Percentiles rank a stretch among this genome's conserved stretches.
phyloP scores from a whole-genome alignment of 1,140 invertebrate genomes.

The Drosophila obscura region DNA sequence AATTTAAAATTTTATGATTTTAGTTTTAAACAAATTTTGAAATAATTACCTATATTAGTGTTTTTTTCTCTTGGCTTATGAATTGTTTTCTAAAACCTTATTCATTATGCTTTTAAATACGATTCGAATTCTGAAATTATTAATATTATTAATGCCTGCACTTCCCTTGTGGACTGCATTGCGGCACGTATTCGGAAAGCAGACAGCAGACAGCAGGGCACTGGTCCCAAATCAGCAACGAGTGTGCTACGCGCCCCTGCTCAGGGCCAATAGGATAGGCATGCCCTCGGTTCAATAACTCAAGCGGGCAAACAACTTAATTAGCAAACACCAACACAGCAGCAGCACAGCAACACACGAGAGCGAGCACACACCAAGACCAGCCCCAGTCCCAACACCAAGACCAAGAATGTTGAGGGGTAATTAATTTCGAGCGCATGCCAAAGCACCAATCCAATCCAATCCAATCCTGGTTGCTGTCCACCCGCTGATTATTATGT shows the following conservation, averaged over 20 bases:
- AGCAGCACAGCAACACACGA: constrained; percentile 27
- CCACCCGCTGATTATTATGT: constrained; percentile 82
- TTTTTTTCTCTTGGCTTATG: no score
- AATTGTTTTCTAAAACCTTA: no score
- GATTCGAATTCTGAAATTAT: no score
- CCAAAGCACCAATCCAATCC: constrained; percentile 19
- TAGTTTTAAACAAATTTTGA: no score
- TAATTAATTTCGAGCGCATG: constrained; percentile 80
- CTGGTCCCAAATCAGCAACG: constrained; percentile 50
- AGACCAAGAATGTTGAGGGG: constrained; percentile 42
- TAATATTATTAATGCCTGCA: neutral
- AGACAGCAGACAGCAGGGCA: constrained; percentile 3
- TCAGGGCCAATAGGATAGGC: constrained; percentile 25
- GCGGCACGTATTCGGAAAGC: constrained; percentile 45
- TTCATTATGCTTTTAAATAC: no score
- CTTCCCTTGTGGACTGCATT: constrained; percentile 44
- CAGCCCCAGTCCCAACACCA: neutral
- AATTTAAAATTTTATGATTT: no score
- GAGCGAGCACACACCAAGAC: constrained; percentile 16
- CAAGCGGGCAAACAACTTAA: constrained; percentile 77
- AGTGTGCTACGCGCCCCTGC: neutral
- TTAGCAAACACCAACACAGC: constrained; percentile 52
- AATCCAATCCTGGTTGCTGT: constrained; percentile 74
- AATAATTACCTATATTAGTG: no score
- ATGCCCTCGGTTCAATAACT: constrained; percentile 71